Conservation (phyloP, 2,797 vertebrate genomes). For the Sylvilagus floridanus region DNA sequence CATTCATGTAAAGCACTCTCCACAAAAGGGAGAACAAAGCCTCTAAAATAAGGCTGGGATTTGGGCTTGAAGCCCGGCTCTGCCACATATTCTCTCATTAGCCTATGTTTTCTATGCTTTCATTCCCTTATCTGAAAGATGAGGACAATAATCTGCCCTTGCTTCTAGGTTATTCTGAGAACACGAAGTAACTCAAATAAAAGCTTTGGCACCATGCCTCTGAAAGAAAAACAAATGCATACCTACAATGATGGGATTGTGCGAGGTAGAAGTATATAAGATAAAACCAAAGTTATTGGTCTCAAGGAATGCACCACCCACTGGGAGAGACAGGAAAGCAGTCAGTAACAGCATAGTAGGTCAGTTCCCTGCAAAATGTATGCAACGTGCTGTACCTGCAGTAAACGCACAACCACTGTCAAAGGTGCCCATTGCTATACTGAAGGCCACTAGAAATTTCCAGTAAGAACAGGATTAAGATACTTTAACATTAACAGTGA, state of each 20-base stretch:
- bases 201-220: background rate
- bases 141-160: background rate
- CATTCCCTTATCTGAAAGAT: background rate
- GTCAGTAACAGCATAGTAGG: background rate
- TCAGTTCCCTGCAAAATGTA: background rate
- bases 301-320: background rate
- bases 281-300: background rate
- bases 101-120: background rate
- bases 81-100: background rate
- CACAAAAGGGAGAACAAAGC: background rate
- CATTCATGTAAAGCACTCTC: background rate
- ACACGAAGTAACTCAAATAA: background rate
- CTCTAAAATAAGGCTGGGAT: background rate
- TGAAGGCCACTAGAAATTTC: background rate
- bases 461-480: background rate
- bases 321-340: background rate
- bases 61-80: background rate
- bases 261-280: background rate
- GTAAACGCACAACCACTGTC: background rate
- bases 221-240: background rate
- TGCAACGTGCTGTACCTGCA: background rate
- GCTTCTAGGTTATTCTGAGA: background rate
- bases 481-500: background rate
- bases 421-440: background rate
- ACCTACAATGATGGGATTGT: background rate